phyloP scores from a whole-genome alignment of 2,888 invertebrate species.

The Scelioninae gen. 1 region DNA sequence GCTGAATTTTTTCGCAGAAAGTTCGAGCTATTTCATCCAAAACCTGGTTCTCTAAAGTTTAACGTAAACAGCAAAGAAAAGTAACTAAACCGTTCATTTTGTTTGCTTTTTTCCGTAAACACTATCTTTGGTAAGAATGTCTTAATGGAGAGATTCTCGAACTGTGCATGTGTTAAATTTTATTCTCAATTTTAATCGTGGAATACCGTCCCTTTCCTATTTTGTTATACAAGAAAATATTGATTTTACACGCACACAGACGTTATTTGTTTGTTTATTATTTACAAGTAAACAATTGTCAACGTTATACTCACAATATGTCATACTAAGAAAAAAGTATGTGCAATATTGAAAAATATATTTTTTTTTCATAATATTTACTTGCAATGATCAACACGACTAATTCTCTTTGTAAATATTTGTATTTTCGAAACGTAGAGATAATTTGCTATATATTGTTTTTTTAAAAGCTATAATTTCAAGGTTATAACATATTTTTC shows the following conservation, averaged over 20 bases:
- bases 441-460: background rate
- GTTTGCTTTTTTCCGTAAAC: background rate
- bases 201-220: conserved; percentile 39
- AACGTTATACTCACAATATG: background rate
- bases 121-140: conserved; percentile 12
- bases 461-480: background rate
- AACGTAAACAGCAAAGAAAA: no score
- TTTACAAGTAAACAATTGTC: conserved; percentile 2
- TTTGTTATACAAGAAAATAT: conserved; percentile 13
- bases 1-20: background rate
- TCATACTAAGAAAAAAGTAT: conserved; percentile 7
- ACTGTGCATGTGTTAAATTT: background rate
- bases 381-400: background rate
- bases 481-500: conserved; percentile 11
- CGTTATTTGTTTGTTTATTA: conserved; percentile 21
- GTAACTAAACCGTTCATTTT: background rate
- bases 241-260: conserved; percentile 26
- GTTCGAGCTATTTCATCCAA: no score
- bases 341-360: conserved; percentile 1
- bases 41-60: no score
- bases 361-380: background rate
- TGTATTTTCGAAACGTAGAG: background rate
- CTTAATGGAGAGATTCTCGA: conserved; percentile 1
- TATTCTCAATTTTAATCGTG: conserved; percentile 15
- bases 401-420: background rate